A percentile compares a stretch with the other conserved stretches of the same genome.
These are phyloP conservation scores for Poeciliopsis presidionis DNA, from an alignment of 2,797 vertebrate species.

Conservation along the genomic window DNA sequence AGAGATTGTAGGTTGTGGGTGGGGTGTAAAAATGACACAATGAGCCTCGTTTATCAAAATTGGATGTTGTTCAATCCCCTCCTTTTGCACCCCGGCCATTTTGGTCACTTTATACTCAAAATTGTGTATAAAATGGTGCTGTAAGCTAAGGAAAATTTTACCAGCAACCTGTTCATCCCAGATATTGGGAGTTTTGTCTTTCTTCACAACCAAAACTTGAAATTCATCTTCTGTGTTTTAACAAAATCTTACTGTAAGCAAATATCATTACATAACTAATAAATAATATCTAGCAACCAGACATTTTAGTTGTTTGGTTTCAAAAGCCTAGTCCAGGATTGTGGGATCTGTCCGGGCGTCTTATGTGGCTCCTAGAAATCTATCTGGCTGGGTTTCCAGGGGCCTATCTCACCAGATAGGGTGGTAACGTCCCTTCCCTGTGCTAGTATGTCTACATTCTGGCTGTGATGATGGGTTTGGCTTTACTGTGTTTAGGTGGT, in stretches of 20 bases:
- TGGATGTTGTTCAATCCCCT: not conserved
- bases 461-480: not conserved
- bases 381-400: not conserved
- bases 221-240: not conserved
- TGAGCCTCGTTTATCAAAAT: slow-evolving; percentile 10
- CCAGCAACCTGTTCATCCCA: not conserved
- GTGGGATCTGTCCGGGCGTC: not conserved
- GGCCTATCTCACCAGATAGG: not conserved
- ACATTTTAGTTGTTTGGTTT: not conserved
- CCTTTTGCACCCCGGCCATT: not conserved
- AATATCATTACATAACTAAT: not conserved
- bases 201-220: not conserved
- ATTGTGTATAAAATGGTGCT: not conserved
- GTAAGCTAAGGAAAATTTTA: not conserved
- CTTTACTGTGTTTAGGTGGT: not conserved
- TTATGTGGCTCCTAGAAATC: not conserved
- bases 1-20: slow-evolving; percentile 33
- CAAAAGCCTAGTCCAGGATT: not conserved
- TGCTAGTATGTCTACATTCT: not conserved
- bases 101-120: not conserved
- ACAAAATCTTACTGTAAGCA: not conserved
- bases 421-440: not conserved
- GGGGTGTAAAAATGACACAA: slow-evolving; percentile 32
- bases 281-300: not conserved
- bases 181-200: not conserved